Evolutionary conservation across 2,888 invertebrate species (phyloP), one percentile per base, ranked within the genome.

Genomic region (Drosophila phalerata): DNA sequence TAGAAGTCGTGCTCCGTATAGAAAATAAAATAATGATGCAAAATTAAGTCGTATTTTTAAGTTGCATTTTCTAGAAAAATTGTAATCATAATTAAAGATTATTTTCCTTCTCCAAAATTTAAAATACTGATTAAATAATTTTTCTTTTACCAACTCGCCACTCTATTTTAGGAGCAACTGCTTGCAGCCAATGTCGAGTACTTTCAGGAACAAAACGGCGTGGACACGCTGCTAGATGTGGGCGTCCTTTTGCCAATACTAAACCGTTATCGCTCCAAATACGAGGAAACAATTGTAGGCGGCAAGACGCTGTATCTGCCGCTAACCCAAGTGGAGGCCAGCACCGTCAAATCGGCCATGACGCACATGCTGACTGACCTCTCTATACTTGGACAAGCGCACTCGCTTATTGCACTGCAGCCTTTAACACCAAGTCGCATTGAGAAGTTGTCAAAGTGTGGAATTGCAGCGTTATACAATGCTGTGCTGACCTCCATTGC

Each of bases 371-470:
- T 97, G 69, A 95, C 96, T 71, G 98, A 98, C 91, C 95, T 98
- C 71, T 95, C 97, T 47, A 97, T 97, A 65, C 53, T 93, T 34
- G 96, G 96, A 90, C 94, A 96, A 76, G 97, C 97, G 8, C 94
- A 98, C 79, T 96, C 97, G 17, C 93, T 98, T 82, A 98, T 98
- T 0, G 95, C 98, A 67, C 93, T 98, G 60, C 98, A 98, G 91
- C 98, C 98, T 0, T 93, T 98, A 81, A 97, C 97, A 10, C 95
- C 96, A 4, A 95, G 95, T n/a, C 96, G 97, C 84, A 94, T 98
- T 51, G 95, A 96, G 66, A 96, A 97, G 90, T 93, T 98, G 43
- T 96, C 97, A 49, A 95, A 96, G 69, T 94, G 98, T 70, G 96
- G 97, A 58, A 96, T 97, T 93, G 96, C 97, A 6, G 97, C 97